Evolutionary conservation across 2,113 vertebrate species (phyloP).

Genomic region (Nesogale talazaci): DNA sequence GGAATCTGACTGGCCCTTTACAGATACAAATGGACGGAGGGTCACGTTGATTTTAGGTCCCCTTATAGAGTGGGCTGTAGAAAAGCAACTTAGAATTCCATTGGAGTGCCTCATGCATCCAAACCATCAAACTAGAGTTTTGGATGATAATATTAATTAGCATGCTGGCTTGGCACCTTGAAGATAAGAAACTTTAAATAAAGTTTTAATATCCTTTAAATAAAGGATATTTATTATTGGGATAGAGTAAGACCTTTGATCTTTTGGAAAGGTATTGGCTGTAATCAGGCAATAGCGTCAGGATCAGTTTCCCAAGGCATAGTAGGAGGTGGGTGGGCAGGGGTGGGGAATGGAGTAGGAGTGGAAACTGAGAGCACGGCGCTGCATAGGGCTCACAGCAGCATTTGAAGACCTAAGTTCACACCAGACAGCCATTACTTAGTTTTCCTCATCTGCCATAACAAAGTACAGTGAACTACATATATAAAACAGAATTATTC

Average conservation of each 20-base stretch:
- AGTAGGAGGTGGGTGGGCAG: no score
- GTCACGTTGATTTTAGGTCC: no score
- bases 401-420: neutral
- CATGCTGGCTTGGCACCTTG: neutral
- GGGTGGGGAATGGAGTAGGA: neutral
- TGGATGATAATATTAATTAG: constrained; percentile 4
- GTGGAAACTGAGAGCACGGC: neutral
- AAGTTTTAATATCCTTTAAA: no score
- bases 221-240: constrained; percentile 12
- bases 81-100: neutral
- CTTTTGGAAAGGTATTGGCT: neutral
- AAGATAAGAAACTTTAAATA: neutral
- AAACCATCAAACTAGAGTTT: neutral
- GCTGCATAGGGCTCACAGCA: no score
- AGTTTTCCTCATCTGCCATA: no score
- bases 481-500: no score
- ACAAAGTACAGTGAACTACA: no score
- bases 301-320: neutral
- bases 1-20: neutral
- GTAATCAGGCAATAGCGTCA: neutral
- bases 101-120: no score
- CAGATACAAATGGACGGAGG: neutral
- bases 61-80: neutral
- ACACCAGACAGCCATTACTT: neutral
- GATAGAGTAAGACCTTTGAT: neutral